phyloP scores from a whole-genome alignment of 2,113 vertebrate species.

The Struthidea cinerea region DNA sequence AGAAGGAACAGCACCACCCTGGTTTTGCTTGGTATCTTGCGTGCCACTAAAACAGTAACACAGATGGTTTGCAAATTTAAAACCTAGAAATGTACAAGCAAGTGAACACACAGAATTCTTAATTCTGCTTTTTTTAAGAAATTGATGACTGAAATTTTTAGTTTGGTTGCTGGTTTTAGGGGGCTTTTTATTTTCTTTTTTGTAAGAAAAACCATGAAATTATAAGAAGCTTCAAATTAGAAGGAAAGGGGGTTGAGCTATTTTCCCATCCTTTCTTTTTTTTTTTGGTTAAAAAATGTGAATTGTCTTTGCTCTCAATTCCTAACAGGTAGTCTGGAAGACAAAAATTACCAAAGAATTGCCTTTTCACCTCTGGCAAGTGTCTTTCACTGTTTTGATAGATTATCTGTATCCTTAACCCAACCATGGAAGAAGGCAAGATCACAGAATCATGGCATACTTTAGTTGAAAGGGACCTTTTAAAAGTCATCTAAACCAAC shows the following conservation, averaged over 20 bases:
- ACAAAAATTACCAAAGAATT: background rate
- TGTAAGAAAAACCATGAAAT: background rate
- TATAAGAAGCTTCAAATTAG: background rate
- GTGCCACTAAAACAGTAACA: background rate
- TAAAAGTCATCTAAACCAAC: background rate
- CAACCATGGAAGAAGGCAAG: background rate
- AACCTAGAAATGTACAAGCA: background rate
- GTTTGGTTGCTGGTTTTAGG: fast-evolving
- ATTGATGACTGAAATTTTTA: background rate
- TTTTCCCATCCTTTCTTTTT: fast-evolving
- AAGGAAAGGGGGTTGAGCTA: fast-evolving
- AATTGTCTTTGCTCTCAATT: background rate
- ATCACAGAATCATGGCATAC: background rate
- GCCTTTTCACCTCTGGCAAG: background rate
- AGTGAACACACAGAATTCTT: background rate
- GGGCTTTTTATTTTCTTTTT: background rate
- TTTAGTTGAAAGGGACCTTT: background rate
- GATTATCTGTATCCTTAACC: background rate
- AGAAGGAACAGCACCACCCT: background rate
- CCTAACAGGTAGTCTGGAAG: background rate
- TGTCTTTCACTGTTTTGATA: background rate
- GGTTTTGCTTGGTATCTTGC: background rate
- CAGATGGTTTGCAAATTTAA: background rate
- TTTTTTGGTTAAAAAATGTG: background rate
- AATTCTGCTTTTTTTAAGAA: background rate